Evolutionary conservation across 2,888 invertebrate species (phyloP), one percentile per base, ranked within the genome.

Genomic region (Machimus rusticus): DNA sequence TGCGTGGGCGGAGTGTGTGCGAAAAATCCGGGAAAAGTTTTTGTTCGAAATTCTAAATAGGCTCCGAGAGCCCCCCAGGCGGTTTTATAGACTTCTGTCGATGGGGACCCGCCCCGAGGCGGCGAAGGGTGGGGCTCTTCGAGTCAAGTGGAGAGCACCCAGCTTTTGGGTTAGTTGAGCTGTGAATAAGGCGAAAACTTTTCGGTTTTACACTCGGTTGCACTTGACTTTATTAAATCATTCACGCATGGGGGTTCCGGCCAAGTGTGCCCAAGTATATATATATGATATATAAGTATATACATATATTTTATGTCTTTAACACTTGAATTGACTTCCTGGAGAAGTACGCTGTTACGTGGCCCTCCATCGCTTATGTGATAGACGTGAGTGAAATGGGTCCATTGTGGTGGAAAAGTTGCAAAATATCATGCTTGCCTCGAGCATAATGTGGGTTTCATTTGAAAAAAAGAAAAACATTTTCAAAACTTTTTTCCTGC

Each of bases 201-300:
- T 85, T 85, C 85, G 85, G 85, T 85, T 85, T 85, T 85, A 85
- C 85, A 85, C 74, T 66, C 46, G 85, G 85, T 19, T 85, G 85
- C 74, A 34, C 74, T 46, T 43, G 74, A 51, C 74, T 85, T 84
- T 84, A 85, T 85, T 85, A 85, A 85, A 85, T 85, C 85, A 85
- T 85, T 85, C 74, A 85, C 85, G 46, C 85, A 85, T 85, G 85
- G 46, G 85, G 46, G 12, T 85, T 57, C 57, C 57, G 19, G 51
- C 23, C 82, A 8, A 84, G 19, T 66, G 66, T 34, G 31, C 37
- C 57, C 3, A 12, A 37, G 37, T 0, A 23, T 19, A 16, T 51
- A 34, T 34, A 34, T 4, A 6, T 34, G 2, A 34, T 34, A 34
- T 5, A 34, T 34, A 4, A 5, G 5, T 5, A 5, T 6, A 34